Percentiles rank a stretch among this genome's conserved stretches.
phyloP scores from a whole-genome alignment of 1,140 invertebrate species.

The Caenorhabditis inopinata region DNA sequence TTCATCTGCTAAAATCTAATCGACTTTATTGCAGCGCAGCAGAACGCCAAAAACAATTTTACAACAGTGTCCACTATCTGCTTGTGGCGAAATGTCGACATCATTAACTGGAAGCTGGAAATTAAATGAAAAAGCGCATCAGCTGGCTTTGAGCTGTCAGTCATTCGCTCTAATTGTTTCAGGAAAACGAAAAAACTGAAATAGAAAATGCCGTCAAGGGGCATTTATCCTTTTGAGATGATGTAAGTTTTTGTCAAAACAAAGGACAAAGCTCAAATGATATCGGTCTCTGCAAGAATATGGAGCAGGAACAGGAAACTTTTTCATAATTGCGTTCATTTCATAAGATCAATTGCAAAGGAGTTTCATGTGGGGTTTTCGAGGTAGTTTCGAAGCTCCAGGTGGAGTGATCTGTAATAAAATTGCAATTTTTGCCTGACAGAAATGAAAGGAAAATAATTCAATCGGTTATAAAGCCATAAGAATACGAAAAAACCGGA shows the following conservation, averaged over 20 bases:
- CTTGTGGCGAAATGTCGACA: neutral
- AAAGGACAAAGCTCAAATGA: no score
- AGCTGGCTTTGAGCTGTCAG: neutral
- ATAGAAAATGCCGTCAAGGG: neutral
- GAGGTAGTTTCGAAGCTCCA: slow-evolving; percentile 14
- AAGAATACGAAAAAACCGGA: no score
- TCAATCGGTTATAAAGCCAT: no score
- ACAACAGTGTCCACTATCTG: neutral
- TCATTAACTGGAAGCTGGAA: slow-evolving; percentile 8
- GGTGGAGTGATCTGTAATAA: slow-evolving; percentile 5
- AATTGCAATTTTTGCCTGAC: no score
- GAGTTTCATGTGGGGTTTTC: neutral
- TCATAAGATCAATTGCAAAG: no score
- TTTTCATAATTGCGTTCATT: no score
- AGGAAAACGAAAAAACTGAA: neutral
- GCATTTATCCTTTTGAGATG: neutral
- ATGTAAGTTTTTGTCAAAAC: no score
- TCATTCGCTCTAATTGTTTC: slow-evolving; percentile 6
- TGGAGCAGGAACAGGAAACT: no score
- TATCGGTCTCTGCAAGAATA: no score
- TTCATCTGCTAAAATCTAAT: slow-evolving; percentile 9
- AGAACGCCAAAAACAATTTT: neutral
- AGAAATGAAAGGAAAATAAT: no score
- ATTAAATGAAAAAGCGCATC: neutral
- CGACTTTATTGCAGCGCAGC: neutral